Evolutionary conservation across 2,888 invertebrate genomes (phyloP).

Genomic region (Synergus japonicus): DNA sequence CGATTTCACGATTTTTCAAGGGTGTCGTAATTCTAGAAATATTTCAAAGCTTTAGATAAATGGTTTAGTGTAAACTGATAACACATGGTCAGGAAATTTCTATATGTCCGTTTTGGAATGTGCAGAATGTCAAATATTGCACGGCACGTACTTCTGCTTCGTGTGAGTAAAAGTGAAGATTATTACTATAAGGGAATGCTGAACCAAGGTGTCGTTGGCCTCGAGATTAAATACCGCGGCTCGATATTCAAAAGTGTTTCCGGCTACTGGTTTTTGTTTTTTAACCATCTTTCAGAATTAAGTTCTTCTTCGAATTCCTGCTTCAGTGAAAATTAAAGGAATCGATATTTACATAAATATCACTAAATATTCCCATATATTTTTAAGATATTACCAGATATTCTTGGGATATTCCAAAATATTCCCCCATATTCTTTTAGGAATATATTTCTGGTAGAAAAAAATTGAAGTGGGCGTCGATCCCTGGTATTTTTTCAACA

Average conservation of each 20-base stretch:
- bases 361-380: no score
- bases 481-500: background rate
- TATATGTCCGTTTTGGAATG: conserved; percentile 16
- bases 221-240: conserved; percentile 31
- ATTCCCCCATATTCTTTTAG: no score
- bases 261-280: conserved; percentile 32
- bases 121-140: conserved; percentile 38
- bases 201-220: conserved; percentile 33
- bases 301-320: conserved; percentile 6
- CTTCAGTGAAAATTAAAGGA: background rate
- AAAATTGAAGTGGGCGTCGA: no score
- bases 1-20: conserved; percentile 6
- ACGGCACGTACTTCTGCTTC: conserved; percentile 36
- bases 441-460: no score
- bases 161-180: conserved; percentile 38
- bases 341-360: background rate
- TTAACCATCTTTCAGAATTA: conserved; percentile 17
- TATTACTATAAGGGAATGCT: conserved; percentile 32
- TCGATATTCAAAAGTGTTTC: conserved; percentile 37
- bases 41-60: conserved; percentile 31
- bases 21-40: conserved; percentile 12
- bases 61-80: conserved; percentile 18
- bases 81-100: conserved; percentile 26
- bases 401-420: no score
- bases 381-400: no score